A percentile compares a stretch with the other conserved stretches of the same genome.
These are phyloP conservation scores for Microtus montanus DNA, from an alignment of 2,113 vertebrate species.

Conservation along the genomic window DNA sequence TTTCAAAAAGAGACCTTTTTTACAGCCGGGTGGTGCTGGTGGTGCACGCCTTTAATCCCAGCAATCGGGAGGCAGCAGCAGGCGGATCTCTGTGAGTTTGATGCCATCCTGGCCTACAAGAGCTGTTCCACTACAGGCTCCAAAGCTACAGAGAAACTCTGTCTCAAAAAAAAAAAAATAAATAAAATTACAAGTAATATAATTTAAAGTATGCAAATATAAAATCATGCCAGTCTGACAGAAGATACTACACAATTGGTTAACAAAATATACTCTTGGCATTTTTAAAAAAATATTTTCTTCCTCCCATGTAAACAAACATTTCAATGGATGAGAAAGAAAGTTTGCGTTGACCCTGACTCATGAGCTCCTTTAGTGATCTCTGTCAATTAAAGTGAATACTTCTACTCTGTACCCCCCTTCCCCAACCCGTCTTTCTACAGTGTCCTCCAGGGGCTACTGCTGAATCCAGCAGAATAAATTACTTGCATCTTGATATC, in stretches of 20 bases:
- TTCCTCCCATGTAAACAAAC: background rate
- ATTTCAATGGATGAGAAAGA: background rate
- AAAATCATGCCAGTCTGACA: background rate
- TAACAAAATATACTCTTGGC: background rate
- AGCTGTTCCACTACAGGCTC: too few species aligned
- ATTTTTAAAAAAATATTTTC: background rate
- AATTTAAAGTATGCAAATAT: background rate
- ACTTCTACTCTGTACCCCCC: background rate
- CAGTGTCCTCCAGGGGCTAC: rapidly evolving
- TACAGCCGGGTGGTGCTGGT: too few species aligned
- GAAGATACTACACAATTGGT: background rate
- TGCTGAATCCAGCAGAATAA: background rate
- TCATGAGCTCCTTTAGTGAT: background rate
- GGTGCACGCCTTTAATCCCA: too few species aligned
- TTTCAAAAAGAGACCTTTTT: background rate
- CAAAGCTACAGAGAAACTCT: too few species aligned
- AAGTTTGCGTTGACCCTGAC: background rate
- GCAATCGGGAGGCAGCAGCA: too few species aligned
- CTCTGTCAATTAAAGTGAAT: background rate
- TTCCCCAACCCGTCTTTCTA: background rate
- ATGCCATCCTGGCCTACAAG: too few species aligned
- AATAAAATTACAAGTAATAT: background rate
- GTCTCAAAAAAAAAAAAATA: too few species aligned
- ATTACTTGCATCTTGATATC: background rate
- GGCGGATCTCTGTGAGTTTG: too few species aligned